Evolutionary conservation across 1,140 invertebrate genomes (phyloP), one percentile per base, ranked within the genome.

Genomic region (Ceratina calcarata): DNA sequence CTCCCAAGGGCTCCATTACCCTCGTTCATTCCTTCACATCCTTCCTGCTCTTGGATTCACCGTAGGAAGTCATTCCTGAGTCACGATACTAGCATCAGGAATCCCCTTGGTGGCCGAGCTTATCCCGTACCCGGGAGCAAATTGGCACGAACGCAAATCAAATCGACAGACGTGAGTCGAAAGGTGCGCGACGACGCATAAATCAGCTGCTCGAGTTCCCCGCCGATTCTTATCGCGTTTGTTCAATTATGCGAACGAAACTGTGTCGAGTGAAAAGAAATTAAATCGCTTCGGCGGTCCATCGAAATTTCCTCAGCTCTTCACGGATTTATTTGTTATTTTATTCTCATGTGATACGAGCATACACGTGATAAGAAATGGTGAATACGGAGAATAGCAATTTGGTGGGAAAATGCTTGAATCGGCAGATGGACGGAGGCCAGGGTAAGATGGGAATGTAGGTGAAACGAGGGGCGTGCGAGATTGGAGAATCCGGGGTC

Each of bases 111-210:
- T 51, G 74, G 55, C 22, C 66, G 60, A 57, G 66, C 75, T 77
- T 70, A 77, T 77, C 75, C 66, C 67, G 75, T 61, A 45, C 37
- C 66, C 49, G 57, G 24, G 15, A 77, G 45, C 75, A 70, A 78
- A 78, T 78, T 78, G 67, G 45, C 75, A 71, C 58, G 75, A 62
- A 53, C 67, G 49, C 75, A 71, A 78, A 78, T 71, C 66, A 77
- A 77, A 77, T 77, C 57, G 57, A 7, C 7, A 49, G 15, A 58
- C 53, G 53, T 12, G 53, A 60, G 65, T 27, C 8, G 74, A 60
- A 15, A 32, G 37, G 32, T 49, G 24, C 18, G n/a, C 32, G 37
- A 27, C 53, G 65, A 76, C n/a, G 53, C 74, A 32, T 76, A 76
- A 68, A 68, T 76, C 74, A 68, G 20, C 10, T 16, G 18, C 15